Conservation (phyloP, 2,113 vertebrate genomes). For the rat (Rattus norvegicus) region GRCr8 NC_086020.1:49972501-49973000, state of each 20-base stretch:
- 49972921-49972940: background rate
- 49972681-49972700: constrained; percentile 80
- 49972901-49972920: background rate
- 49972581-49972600: constrained; percentile 82
- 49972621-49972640: constrained; percentile 78
- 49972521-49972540: constrained; percentile 82
- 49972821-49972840: background rate
- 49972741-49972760: constrained; percentile 37
- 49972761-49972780: constrained; percentile 8
- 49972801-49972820: background rate
- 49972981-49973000: background rate
- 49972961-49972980: background rate
- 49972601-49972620: constrained; percentile 79
- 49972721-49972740: constrained; percentile 61
- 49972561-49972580: constrained; percentile 70
- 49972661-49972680: constrained; percentile 78
- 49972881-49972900: background rate
- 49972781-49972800: constrained; percentile 33
- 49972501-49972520: constrained; percentile 84
- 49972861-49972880: background rate
- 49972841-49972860: background rate
- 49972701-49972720: constrained; percentile 16
- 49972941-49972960: background rate
- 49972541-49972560: constrained; percentile 76
- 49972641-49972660: constrained; percentile 81